Conservation (phyloP, 2,797 vertebrate genomes). For the Karalla daura region DNA sequence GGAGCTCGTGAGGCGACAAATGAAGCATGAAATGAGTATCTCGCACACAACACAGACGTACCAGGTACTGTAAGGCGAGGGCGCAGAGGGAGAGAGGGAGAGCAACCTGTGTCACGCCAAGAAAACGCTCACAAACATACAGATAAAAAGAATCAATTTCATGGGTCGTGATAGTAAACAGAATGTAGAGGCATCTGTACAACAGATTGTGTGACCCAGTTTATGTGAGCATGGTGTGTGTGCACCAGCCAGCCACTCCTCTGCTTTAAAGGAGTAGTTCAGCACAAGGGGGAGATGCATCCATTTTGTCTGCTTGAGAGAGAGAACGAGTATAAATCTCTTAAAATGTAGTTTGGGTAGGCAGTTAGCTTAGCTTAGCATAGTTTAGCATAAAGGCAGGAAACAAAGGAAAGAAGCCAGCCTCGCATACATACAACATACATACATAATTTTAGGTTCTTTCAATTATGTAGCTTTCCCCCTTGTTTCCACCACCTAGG, state of each 20-base stretch:
- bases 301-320: no score
- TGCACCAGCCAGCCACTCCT: neutral
- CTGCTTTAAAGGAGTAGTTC: conserved; percentile 4
- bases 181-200: conserved; percentile 53
- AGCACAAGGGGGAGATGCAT: no score
- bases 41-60: conserved; percentile 59
- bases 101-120: conserved; percentile 48
- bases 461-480: neutral
- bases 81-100: conserved; percentile 35
- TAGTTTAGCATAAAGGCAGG: no score
- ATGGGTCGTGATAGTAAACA: conserved; percentile 68
- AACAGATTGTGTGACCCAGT: conserved; percentile 49
- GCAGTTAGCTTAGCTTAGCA: no score
- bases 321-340: no score
- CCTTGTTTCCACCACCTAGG: neutral
- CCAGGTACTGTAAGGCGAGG: conserved; percentile 58
- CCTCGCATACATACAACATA: no score
- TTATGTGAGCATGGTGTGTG: conserved; percentile 20
- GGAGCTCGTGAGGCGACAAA: conserved; percentile 68
- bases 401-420: no score
- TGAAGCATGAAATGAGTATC: conserved; percentile 80
- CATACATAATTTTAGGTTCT: no score
- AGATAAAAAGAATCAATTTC: conserved; percentile 79
- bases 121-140: conserved; percentile 65
- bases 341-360: no score